phyloP scores from a whole-genome alignment of 2,797 vertebrate species.

The Catamblyrhynchus diadema region DNA sequence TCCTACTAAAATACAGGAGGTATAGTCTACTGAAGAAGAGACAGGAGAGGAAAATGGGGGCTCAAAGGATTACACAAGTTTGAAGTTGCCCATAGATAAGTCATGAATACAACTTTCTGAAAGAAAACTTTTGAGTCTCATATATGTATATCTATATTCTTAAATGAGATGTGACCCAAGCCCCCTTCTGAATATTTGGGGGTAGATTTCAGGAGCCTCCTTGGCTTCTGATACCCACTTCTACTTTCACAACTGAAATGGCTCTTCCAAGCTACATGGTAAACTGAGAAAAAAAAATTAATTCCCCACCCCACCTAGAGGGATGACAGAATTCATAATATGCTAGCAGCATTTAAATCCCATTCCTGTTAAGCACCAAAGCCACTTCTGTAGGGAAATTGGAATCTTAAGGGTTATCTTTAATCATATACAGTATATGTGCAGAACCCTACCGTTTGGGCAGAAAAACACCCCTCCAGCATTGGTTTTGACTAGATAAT shows the following conservation, averaged over 20 bases:
- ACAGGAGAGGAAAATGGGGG: not conserved
- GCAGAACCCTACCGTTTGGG: constrained; percentile 47
- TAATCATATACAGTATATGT: constrained; percentile 60
- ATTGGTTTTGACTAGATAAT: constrained; percentile 40
- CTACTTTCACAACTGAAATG: constrained; percentile 40
- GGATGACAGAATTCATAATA: constrained; percentile 43
- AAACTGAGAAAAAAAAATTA: constrained; percentile 56
- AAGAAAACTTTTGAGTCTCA: constrained; percentile 15
- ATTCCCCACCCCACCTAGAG: constrained; percentile 36
- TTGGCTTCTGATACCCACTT: constrained; percentile 19
- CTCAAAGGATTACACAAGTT: constrained; percentile 25
- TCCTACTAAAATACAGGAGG: constrained; percentile 42
- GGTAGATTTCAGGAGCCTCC: constrained; percentile 32
- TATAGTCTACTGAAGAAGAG: constrained; percentile 37
- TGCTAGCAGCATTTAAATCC: constrained; percentile 71
- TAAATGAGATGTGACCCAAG: constrained; percentile 14
- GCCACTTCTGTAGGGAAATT: constrained; percentile 63
- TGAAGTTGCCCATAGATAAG: constrained; percentile 23
- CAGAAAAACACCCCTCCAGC: constrained; percentile 49
- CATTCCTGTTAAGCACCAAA: constrained; percentile 67
- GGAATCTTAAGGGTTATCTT: constrained; percentile 57
- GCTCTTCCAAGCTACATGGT: constrained; percentile 62
- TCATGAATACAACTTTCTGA: not conserved
- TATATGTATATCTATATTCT: not conserved
- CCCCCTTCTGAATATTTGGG: constrained; percentile 4